Base-by-base conservation (phyloP, 1,140 invertebrate genomes). In the Microplitis demolitor region DNA sequence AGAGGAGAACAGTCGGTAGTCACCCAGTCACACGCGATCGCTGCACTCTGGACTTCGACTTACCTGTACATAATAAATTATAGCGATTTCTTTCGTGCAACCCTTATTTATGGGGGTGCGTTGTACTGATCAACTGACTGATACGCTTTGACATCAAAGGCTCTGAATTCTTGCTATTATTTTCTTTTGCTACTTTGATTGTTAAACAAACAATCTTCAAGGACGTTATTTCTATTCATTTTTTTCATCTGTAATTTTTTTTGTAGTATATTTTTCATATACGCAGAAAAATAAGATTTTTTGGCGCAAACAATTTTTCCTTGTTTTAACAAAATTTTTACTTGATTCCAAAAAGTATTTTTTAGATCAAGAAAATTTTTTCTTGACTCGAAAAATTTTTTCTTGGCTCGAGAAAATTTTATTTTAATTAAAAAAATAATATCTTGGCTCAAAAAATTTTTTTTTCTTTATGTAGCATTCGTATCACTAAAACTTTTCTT, bases 81-180 rank as follows among this genome's bases (percentile, higher is more conserved):
- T 86, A 80, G 78, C 80, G 77, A 84, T 85, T 86, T 86, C 85
- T 87, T 85, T 84, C 77, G 79, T 80, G 79, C 82, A 82, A 83
- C 82, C 83, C 77, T 81, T 81, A 78, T 78, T 82, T 78, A 80
- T 81, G 76, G 78, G 77, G 73, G 74, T 78, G 79, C 79, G 76
- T 79, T 73, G 78, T 66, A 63, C 74, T 80, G 78, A 85, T 85
- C 78, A 77, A 78, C 71, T 77, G 77, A 64, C 81, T 76, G 82
- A 82, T 83, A 86, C 77, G 75, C 78, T 79, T 74, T 81, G 78
- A 86, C 85, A 87, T 86, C 84, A 87, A 87, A 86, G 84, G 56
- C 9, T 56, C 45, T 60, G 53, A 56, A 24, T 53, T 54, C 56
- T 61, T 54, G 45, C 16, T 73, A 60, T 74, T 39, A 66, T 35